Conservation (phyloP, 2,113 vertebrate genomes). For the Dryoscopus gambensis region DNA sequence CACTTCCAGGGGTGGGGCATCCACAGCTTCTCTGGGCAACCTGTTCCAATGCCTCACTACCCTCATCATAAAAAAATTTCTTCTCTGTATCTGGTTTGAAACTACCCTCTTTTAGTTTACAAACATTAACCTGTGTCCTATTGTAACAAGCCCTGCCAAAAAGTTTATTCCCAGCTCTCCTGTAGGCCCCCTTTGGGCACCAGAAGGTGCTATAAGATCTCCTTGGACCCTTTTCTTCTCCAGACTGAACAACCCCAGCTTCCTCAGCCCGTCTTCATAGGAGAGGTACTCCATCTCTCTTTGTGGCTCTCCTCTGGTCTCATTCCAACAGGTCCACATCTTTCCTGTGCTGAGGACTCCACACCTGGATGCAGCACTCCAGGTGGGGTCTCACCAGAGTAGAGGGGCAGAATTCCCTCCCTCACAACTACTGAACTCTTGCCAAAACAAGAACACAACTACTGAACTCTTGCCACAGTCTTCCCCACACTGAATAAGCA, state of each 20-base stretch:
- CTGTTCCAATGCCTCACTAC: rapidly evolving
- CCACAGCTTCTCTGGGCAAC: background rate
- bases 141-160: background rate
- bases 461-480: background rate
- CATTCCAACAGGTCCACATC: background rate
- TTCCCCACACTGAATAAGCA: background rate
- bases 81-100: background rate
- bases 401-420: background rate
- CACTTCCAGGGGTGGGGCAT: background rate
- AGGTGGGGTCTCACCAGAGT: background rate
- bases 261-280: background rate
- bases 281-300: background rate
- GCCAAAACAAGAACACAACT: background rate
- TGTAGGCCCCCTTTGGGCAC: background rate
- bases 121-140: background rate
- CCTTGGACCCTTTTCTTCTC: background rate
- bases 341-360: background rate
- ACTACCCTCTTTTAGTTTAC: background rate
- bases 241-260: background rate
- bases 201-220: background rate
- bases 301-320: background rate
- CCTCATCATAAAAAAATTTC: rapidly evolving
- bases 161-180: background rate
- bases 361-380: background rate
- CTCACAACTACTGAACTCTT: background rate